Percentiles rank a stretch among this genome's conserved stretches.
Evolutionary conservation across 2,888 invertebrate genomes (phyloP).

Genomic region (Drosophila fulvimacula): DNA sequence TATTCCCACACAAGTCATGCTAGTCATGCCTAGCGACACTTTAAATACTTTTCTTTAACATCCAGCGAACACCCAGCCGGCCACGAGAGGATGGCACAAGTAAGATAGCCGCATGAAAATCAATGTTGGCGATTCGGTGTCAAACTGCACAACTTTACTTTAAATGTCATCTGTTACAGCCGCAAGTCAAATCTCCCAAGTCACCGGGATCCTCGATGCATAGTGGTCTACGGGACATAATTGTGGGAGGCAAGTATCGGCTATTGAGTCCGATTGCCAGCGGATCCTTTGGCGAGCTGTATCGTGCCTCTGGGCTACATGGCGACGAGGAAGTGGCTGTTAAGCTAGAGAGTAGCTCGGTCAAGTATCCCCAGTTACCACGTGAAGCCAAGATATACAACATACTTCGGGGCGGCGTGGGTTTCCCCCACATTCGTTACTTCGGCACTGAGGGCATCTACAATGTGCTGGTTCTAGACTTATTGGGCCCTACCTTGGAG

Average conservation of each 20-base stretch:
- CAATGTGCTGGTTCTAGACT: constrained; percentile 65
- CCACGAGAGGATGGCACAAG: constrained; percentile 30
- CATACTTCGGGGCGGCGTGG: constrained; percentile 48
- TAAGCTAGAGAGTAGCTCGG: constrained; percentile 46
- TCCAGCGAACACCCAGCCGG: constrained; percentile 1
- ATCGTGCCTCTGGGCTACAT: constrained; percentile 41
- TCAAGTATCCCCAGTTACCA: constrained; percentile 40
- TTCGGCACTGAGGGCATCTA: constrained; percentile 57
- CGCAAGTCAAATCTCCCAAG: constrained; percentile 2
- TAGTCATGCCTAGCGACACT: constrained; percentile 45
- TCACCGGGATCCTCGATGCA: background rate
- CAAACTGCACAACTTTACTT: background rate
- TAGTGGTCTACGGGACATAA: constrained; percentile 10
- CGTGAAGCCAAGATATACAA: constrained; percentile 64
- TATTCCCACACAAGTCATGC: constrained; percentile 36
- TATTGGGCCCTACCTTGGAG: constrained; percentile 65
- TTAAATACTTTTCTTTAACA: constrained; percentile 33
- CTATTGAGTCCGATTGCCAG: constrained; percentile 50
- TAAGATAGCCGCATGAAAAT: constrained; percentile 14
- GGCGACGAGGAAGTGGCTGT: constrained; percentile 57
- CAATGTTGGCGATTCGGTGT: background rate
- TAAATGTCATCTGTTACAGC: constrained; percentile 1
- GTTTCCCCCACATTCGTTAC: constrained; percentile 55
- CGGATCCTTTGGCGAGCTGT: constrained; percentile 65
- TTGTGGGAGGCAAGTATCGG: constrained; percentile 62